These are phyloP conservation scores for Zalophus californianus DNA, from an alignment of 2,797 vertebrate species.

Conservation along the genomic window DNA sequence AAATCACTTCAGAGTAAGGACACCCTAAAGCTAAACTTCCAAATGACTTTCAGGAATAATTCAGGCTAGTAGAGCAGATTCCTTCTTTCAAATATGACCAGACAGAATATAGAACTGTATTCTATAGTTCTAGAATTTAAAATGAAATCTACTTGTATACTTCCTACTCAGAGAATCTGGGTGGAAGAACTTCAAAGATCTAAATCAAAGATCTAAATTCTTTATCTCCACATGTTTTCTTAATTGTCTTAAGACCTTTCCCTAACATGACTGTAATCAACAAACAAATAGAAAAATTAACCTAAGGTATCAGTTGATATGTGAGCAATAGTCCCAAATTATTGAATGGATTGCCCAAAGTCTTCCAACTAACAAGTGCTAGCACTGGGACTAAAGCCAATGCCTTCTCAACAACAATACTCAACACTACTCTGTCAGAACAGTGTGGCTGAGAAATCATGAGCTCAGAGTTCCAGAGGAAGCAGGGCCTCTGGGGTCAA, in stretches of 20 bases:
- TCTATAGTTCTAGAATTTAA: slow-evolving; percentile 2
- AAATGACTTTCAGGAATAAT: slow-evolving; percentile 67
- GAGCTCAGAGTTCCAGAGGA: not conserved
- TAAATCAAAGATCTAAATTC: slow-evolving; percentile 6
- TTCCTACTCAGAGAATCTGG: slow-evolving; percentile 23
- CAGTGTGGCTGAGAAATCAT: not conserved
- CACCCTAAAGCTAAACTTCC: slow-evolving; percentile 64
- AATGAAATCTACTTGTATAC: not conserved
- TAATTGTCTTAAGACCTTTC: not conserved
- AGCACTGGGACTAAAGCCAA: not conserved
- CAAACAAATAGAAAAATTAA: not conserved
- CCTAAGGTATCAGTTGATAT: not conserved
- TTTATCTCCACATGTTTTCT: not conserved
- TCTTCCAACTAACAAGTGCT: not conserved
- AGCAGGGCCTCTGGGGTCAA: fast-evolving
- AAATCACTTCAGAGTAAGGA: slow-evolving; percentile 68
- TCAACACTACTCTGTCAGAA: not conserved
- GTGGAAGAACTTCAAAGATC: not conserved
- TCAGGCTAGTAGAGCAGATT: slow-evolving; percentile 30
- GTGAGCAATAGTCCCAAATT: not conserved
- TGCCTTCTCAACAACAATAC: not conserved
- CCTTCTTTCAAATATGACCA: slow-evolving; percentile 61
- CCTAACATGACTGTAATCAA: not conserved
- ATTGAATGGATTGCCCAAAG: not conserved
- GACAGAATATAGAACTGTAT: slow-evolving; percentile 30